Conservation (phyloP, 2,113 vertebrate genomes). For the Myotis davidii region DNA sequence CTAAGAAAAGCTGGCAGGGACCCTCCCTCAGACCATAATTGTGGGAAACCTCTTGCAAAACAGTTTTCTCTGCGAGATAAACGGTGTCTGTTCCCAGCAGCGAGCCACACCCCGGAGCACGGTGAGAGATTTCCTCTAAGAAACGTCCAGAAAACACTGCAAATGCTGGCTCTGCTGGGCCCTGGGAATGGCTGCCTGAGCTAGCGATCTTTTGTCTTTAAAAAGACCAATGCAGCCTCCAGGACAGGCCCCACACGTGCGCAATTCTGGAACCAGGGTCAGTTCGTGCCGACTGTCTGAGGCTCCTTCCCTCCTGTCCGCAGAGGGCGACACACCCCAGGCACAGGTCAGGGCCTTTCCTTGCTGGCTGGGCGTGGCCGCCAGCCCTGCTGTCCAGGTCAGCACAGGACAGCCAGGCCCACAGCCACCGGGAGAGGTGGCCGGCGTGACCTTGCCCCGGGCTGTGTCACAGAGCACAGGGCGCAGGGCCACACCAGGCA, state of each 20-base stretch:
- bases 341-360: background rate
- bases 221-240: background rate
- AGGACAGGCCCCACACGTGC: background rate
- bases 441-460: accelerated
- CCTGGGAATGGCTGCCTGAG: background rate
- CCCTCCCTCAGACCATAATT: slow-evolving; percentile 77
- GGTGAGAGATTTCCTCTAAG: slow-evolving; percentile 67
- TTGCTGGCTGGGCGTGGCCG: accelerated
- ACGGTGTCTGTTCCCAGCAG: slow-evolving; percentile 75
- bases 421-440: background rate
- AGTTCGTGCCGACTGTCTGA: background rate
- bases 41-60: slow-evolving; percentile 83
- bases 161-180: background rate
- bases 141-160: slow-evolving; percentile 38
- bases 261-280: background rate
- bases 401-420: background rate
- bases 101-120: slow-evolving; percentile 53
- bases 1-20: slow-evolving; percentile 81
- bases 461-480: background rate
- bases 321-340: background rate
- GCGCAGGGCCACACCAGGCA: background rate
- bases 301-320: accelerated
- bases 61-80: slow-evolving; percentile 75
- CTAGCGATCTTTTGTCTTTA: no score
- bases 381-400: background rate